These are phyloP conservation scores for Muscidifurax raptorellus DNA, from an alignment of 1,140 invertebrate species.

Conservation along the genomic window DNA sequence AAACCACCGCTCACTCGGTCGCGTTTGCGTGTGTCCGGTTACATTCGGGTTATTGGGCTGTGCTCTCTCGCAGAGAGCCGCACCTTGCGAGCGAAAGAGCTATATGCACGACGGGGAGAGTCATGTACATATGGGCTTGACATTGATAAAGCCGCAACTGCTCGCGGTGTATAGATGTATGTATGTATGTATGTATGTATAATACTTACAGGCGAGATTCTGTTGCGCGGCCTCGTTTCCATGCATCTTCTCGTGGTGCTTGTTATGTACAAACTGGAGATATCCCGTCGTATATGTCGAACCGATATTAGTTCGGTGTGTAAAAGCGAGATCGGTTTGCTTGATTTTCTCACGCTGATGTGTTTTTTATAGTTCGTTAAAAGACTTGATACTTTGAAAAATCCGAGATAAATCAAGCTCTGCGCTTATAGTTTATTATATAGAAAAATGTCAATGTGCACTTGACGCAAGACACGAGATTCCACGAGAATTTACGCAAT, in stretches of 20 bases:
- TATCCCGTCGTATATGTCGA: too few species aligned
- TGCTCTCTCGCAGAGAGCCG: conserved; percentile 48
- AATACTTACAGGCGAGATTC: not conserved
- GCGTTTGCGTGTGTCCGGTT: conserved; percentile 61
- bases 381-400: too few species aligned
- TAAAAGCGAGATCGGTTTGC: too few species aligned
- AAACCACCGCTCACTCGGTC: conserved; percentile 35
- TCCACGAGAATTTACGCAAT: conserved; percentile 53
- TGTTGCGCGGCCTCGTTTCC: conserved; percentile 29
- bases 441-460: too few species aligned
- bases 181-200: not conserved
- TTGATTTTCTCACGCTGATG: too few species aligned
- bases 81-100: conserved; percentile 58
- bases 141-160: conserved; percentile 33
- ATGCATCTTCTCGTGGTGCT: conserved; percentile 21
- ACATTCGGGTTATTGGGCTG: conserved; percentile 65
- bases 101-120: conserved; percentile 4
- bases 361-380: too few species aligned
- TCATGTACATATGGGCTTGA: conserved; percentile 22
- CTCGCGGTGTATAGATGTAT: not conserved
- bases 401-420: too few species aligned
- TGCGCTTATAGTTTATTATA: too few species aligned
- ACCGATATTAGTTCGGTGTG: too few species aligned
- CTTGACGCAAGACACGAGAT: too few species aligned
- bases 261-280: not conserved